A percentile compares a stretch with the other conserved stretches of the same genome.
phyloP scores from a whole-genome alignment of 2,888 invertebrate species.

The Lithophane leautieri region DNA sequence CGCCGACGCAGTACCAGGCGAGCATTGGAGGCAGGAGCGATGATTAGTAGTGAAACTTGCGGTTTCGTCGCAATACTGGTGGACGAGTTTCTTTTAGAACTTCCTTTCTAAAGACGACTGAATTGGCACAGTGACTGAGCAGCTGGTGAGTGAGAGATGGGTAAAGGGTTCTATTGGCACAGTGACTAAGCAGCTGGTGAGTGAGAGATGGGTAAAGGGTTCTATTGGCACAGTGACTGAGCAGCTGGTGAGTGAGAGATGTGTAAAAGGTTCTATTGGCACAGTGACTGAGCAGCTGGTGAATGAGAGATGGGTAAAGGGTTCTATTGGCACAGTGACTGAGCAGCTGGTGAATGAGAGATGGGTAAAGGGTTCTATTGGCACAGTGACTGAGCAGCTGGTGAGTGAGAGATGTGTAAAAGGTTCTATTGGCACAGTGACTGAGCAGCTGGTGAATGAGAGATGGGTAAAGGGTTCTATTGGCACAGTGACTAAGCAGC shows the following conservation, averaged over 20 bases:
- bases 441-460: neutral
- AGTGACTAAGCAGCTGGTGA: no score
- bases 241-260: neutral
- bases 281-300: no score
- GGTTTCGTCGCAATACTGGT: constrained; percentile 26
- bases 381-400: no score
- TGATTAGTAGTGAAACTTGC: constrained; percentile 50
- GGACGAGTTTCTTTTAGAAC: constrained; percentile 14
- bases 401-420: neutral
- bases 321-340: neutral
- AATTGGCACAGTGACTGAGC: neutral
- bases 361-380: neutral
- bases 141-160: neutral
- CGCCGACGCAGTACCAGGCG: neutral
- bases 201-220: neutral
- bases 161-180: neutral
- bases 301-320: neutral
- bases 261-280: neutral
- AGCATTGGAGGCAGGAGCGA: neutral
- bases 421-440: neutral
- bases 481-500: neutral
- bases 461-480: neutral
- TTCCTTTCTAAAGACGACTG: neutral
- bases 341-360: neutral
- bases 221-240: neutral